Percentiles rank a stretch among this genome's conserved stretches.
Conservation (phyloP, 2,113 vertebrate genomes). For the Bombycilla garrulus region DNA sequence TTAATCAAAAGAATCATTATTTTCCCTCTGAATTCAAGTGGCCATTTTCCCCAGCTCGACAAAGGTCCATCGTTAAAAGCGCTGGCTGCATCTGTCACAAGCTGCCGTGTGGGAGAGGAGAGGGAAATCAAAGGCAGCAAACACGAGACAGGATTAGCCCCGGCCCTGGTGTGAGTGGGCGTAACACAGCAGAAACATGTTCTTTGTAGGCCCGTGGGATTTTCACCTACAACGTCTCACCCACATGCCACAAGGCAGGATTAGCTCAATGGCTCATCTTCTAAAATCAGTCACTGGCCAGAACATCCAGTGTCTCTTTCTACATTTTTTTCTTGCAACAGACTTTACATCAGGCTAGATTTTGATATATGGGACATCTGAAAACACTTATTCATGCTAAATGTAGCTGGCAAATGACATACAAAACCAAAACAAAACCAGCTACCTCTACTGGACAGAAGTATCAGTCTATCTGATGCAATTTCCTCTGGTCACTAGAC, state of each 20-base stretch:
- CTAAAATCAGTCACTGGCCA: background rate
- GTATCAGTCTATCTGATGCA: background rate
- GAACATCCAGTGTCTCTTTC: background rate
- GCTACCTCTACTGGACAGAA: background rate
- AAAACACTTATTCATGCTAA: background rate
- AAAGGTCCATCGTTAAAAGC: background rate
- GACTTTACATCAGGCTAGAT: background rate
- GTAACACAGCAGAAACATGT: background rate
- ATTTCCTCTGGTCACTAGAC: background rate
- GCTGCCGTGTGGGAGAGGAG: background rate
- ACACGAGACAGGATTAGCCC: background rate
- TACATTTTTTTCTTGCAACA: background rate
- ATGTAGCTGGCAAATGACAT: background rate
- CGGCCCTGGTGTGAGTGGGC: accelerated
- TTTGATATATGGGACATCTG: background rate
- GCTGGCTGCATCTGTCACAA: background rate
- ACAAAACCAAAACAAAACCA: background rate
- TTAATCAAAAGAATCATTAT: background rate
- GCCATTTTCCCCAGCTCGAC: background rate
- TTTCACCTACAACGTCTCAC: background rate
- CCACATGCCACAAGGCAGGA: background rate
- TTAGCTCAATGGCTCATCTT: background rate
- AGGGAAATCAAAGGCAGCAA: background rate
- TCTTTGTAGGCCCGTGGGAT: background rate
- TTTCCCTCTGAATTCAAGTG: background rate